Evolutionary conservation across 2,113 vertebrate species (phyloP).

Genomic region (Vidua chalybeata): DNA sequence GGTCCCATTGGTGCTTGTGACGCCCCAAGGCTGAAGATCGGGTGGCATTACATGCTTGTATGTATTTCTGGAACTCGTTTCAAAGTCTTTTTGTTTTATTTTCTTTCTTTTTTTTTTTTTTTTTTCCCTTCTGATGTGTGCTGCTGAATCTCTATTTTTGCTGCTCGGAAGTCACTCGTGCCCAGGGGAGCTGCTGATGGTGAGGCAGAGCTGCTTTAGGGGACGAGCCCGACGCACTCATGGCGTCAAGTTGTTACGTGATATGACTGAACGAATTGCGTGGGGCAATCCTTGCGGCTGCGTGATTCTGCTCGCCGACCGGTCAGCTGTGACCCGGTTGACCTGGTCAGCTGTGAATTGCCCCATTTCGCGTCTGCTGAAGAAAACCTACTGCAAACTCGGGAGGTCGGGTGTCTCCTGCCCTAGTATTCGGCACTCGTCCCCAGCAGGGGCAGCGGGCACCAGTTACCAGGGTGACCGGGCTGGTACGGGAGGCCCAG

Average conservation of each 20-base stretch:
- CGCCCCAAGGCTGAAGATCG: accelerated
- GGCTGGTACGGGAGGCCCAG: neutral
- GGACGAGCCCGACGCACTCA: neutral
- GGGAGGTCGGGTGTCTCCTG: neutral
- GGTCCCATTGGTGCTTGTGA: neutral
- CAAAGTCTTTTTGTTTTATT: neutral
- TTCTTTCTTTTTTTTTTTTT: accelerated
- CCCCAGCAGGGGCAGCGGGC: neutral
- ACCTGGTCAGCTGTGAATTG: accelerated
- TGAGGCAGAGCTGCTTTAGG: accelerated
- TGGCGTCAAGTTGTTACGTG: accelerated
- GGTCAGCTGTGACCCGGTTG: neutral
- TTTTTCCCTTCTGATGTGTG: no score
- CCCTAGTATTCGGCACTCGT: no score
- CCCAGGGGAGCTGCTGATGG: neutral
- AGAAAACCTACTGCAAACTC: neutral
- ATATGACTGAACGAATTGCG: accelerated
- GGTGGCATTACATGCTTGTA: neutral
- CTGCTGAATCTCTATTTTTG: neutral
- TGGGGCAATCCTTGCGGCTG: neutral
- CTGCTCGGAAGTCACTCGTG: neutral
- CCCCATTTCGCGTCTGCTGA: neutral
- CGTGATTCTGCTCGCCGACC: neutral
- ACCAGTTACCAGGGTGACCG: accelerated
- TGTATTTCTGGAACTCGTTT: neutral